Percentiles rank a stretch among this genome's conserved stretches.
These are phyloP conservation scores for Coregonus sp. DNA, from an alignment of 2,797 vertebrate genomes.

Conservation along the genomic window DNA sequence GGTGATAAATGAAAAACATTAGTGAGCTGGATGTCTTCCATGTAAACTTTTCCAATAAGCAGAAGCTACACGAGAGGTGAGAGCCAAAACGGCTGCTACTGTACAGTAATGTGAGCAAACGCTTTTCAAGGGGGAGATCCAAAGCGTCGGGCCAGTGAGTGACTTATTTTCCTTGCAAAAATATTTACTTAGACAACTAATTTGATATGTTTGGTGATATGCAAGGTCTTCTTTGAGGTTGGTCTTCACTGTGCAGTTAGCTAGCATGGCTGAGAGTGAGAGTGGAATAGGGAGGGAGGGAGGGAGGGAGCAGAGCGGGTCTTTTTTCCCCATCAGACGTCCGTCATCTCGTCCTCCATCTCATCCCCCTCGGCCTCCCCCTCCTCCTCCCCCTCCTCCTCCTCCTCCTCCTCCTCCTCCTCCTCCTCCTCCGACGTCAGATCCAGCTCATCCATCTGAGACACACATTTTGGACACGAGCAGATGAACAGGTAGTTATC, in stretches of 20 bases:
- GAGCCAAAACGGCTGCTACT: background rate
- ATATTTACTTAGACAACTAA: constrained; percentile 16
- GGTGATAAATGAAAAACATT: background rate
- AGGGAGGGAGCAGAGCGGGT: constrained; percentile 41
- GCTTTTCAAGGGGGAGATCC: constrained; percentile 4
- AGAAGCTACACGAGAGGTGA: background rate
- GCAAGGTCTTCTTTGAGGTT: constrained; percentile 24
- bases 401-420: constrained; percentile 83
- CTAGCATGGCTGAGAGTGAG: background rate
- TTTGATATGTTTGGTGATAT: constrained; percentile 30
- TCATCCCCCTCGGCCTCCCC: constrained; percentile 84
- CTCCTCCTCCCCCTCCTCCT: constrained; percentile 77
- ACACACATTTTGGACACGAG: constrained; percentile 91
- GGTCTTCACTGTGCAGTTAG: constrained; percentile 43
- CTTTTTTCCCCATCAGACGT: constrained; percentile 82
- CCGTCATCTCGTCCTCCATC: constrained; percentile 97
- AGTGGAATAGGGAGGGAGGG: background rate
- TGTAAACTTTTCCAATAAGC: background rate
- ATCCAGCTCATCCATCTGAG: constrained; percentile 87
- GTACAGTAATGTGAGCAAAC: background rate
- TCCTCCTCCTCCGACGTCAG: constrained; percentile 94
- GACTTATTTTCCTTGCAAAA: constrained; percentile 13
- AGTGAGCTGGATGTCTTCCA: background rate
- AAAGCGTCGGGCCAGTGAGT: constrained; percentile 13
- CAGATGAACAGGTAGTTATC: constrained; percentile 98